Conservation (phyloP, 2,797 vertebrate species). For the Lophius americanus region DNA sequence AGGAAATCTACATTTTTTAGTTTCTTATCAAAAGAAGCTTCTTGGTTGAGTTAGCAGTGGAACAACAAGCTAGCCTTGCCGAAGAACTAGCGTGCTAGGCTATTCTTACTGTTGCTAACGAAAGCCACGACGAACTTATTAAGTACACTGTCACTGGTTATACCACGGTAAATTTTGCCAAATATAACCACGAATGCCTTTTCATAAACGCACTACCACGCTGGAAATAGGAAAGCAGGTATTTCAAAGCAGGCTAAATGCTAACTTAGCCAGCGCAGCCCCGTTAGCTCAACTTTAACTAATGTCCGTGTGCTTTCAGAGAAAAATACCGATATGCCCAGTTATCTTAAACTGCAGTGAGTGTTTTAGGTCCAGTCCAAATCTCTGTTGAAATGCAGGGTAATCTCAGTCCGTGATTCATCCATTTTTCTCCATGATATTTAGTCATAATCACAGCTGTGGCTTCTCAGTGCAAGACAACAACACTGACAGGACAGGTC, state of each 20-base stretch:
- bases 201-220: neutral
- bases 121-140: too few species aligned
- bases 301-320: slow-evolving; percentile 50
- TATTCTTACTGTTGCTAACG: slow-evolving; percentile 20
- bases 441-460: slow-evolving; percentile 31
- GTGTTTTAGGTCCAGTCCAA: slow-evolving; percentile 45
- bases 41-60: slow-evolving; percentile 20
- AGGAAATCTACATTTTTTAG: neutral
- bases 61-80: slow-evolving; percentile 59
- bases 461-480: neutral
- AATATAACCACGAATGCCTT: too few species aligned
- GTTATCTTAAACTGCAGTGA: neutral
- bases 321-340: slow-evolving; percentile 28
- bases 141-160: neutral
- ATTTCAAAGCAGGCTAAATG: slow-evolving; percentile 25
- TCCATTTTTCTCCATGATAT: slow-evolving; percentile 58
- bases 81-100: slow-evolving; percentile 47
- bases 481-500: slow-evolving; percentile 61
- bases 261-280: slow-evolving; percentile 46
- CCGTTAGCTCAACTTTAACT: slow-evolving; percentile 48
- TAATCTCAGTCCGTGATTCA: slow-evolving; percentile 33
- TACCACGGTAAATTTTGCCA: neutral
- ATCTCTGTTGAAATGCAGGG: slow-evolving; percentile 14
- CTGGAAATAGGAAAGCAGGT: neutral
- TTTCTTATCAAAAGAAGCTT: slow-evolving; percentile 9